phyloP scores from a whole-genome alignment of 2,113 vertebrate species.

The Pholis gunnellus region DNA sequence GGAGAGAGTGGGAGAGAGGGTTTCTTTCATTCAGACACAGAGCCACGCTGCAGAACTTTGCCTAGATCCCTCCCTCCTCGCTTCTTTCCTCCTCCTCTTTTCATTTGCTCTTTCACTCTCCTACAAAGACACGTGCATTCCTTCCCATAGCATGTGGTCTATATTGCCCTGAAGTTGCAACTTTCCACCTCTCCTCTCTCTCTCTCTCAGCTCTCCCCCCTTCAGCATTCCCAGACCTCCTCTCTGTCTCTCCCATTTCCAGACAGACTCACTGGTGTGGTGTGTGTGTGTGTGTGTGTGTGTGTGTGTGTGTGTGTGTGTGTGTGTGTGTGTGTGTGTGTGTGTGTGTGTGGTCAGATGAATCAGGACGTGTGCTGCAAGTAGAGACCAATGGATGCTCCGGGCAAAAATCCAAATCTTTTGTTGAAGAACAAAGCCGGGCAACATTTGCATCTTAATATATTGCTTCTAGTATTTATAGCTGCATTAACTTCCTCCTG shows the following conservation, averaged over 20 bases:
- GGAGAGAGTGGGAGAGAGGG: slow-evolving; percentile 63
- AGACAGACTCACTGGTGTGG: slow-evolving; percentile 57
- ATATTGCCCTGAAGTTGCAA: slow-evolving; percentile 73
- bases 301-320: slow-evolving; percentile 23
- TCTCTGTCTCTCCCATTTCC: slow-evolving; percentile 62
- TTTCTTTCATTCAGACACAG: slow-evolving; percentile 81
- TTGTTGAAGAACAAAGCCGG: slow-evolving; percentile 22
- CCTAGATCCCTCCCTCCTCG: slow-evolving; percentile 71
- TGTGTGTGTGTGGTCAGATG: slow-evolving; percentile 53
- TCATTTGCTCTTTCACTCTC: slow-evolving; percentile 64
- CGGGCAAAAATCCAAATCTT: slow-evolving; percentile 49
- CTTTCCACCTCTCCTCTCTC: slow-evolving; percentile 65
- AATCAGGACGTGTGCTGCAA: slow-evolving; percentile 73
- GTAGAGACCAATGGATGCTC: slow-evolving; percentile 72
- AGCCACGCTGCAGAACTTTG: slow-evolving; percentile 76
- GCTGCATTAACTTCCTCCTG: not conserved
- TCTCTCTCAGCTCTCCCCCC: slow-evolving; percentile 37
- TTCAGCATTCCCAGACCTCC: slow-evolving; percentile 73
- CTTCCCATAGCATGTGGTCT: slow-evolving; percentile 74
- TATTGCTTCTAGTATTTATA: not conserved
- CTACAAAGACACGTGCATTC: slow-evolving; percentile 76
- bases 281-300: slow-evolving; percentile 25
- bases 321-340: slow-evolving; percentile 37
- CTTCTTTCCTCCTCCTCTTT: slow-evolving; percentile 62
- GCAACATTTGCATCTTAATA: slow-evolving; percentile 28